These are phyloP conservation scores for Craterocephalus amniculus DNA, from an alignment of 2,797 vertebrate genomes.

Conservation along the genomic window DNA sequence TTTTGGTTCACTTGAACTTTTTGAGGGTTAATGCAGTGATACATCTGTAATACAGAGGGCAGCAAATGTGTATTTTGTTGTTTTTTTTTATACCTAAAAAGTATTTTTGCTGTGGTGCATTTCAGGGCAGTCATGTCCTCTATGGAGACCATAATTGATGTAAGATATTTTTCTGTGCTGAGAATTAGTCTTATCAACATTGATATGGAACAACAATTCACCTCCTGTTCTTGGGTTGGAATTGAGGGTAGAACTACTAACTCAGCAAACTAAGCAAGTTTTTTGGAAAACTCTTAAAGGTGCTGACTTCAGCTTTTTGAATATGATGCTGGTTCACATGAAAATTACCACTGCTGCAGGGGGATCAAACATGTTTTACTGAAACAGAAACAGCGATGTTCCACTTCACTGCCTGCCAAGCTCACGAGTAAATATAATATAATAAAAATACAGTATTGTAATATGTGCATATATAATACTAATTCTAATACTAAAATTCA, in stretches of 20 bases:
- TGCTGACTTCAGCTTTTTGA: conserved; percentile 67
- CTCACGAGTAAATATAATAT: conserved; percentile 16
- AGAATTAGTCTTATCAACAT: conserved; percentile 54
- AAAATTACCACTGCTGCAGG: conserved; percentile 45
- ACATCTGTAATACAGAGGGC: not conserved
- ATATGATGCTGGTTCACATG: conserved; percentile 56
- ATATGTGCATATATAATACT: too few relatives aligned
- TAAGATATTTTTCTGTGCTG: conserved; percentile 34
- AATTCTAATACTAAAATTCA: too few relatives aligned
- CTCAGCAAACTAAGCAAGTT: conserved; percentile 67
- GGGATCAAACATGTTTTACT: conserved; percentile 65
- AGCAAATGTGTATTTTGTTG: conserved; percentile 6
- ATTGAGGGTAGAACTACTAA: conserved; percentile 55
- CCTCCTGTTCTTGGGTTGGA: conserved; percentile 56
- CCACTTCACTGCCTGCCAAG: conserved; percentile 23
- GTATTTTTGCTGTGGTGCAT: conserved; percentile 1
- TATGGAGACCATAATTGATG: conserved; percentile 19
- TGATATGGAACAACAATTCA: conserved; percentile 60
- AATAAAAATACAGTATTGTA: too few relatives aligned
- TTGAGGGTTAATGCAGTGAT: conserved; percentile 6
- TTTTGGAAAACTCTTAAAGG: conserved; percentile 60
- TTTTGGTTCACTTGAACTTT: conserved; percentile 9
- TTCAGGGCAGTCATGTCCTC: conserved; percentile 34
- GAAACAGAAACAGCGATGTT: conserved; percentile 41
- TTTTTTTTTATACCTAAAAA: not conserved